These are phyloP conservation scores for Theocolax elegans DNA, from an alignment of 1,140 invertebrate genomes.

Conservation along the genomic window DNA sequence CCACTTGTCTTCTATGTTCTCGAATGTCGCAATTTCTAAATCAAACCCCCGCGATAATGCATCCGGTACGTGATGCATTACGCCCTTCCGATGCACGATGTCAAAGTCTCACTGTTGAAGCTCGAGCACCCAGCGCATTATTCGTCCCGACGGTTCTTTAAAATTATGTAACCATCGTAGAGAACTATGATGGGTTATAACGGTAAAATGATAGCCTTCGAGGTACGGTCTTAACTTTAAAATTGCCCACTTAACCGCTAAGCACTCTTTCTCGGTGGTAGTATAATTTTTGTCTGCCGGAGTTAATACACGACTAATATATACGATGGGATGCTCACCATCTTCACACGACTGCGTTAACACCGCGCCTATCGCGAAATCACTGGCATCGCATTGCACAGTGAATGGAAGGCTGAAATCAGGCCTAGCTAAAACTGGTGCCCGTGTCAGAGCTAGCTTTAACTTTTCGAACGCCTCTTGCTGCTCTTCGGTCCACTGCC, in stretches of 20 bases:
- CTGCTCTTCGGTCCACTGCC: neutral
- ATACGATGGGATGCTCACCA: slow-evolving; percentile 1
- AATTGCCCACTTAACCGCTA: slow-evolving; percentile 55
- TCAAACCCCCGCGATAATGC: slow-evolving; percentile 17
- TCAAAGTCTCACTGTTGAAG: slow-evolving; percentile 19
- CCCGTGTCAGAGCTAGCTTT: neutral
- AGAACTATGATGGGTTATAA: neutral
- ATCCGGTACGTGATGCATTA: slow-evolving; percentile 17
- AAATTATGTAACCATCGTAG: neutral
- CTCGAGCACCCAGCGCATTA: slow-evolving; percentile 15
- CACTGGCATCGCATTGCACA: slow-evolving; percentile 16
- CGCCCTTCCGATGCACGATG: slow-evolving; percentile 20
- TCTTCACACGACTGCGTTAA: slow-evolving; percentile 44
- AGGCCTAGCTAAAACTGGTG: neutral
- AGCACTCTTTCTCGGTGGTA: slow-evolving; percentile 53
- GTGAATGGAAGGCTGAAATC: slow-evolving; percentile 8
- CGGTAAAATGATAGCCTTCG: neutral
- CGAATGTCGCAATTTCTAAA: too few species aligned
- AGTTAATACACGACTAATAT: neutral
- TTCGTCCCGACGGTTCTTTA: neutral
- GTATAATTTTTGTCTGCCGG: neutral
- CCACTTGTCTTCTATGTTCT: neutral
- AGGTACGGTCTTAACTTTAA: neutral
- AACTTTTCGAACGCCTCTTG: neutral
- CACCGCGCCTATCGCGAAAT: slow-evolving; percentile 47